These are phyloP conservation scores for Trichomycterus rosablanca DNA, from an alignment of 2,113 vertebrate genomes.

Conservation along the genomic window DNA sequence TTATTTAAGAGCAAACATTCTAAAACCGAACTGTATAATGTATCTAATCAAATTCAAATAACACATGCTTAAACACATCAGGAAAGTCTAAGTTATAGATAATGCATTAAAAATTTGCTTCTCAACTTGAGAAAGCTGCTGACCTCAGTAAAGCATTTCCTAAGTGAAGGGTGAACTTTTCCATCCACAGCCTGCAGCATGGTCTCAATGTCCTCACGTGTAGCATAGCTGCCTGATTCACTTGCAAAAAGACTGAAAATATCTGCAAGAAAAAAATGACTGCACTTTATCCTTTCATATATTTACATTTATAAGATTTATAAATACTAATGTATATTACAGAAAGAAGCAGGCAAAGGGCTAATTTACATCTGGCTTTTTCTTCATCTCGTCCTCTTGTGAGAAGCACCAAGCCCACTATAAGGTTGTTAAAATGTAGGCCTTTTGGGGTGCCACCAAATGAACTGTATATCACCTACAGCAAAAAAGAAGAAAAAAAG, in stretches of 20 bases:
- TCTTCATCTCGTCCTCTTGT: conserved; percentile 84
- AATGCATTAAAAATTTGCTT: not conserved
- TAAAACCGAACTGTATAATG: too few species aligned
- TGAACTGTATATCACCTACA: conserved; percentile 83
- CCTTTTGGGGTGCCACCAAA: conserved; percentile 85
- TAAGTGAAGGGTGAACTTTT: conserved; percentile 77
- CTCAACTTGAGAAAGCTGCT: not conserved
- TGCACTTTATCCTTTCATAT: not conserved
- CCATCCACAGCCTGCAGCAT: conserved; percentile 80
- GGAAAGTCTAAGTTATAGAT: too few species aligned
- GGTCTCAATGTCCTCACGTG: conserved; percentile 83
- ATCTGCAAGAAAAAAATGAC: conserved; percentile 57
- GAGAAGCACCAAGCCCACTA: conserved; percentile 81
- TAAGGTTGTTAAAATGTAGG: conserved; percentile 83
- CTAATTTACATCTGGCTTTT: conserved; percentile 79
- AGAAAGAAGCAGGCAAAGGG: not conserved
- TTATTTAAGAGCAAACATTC: too few species aligned
- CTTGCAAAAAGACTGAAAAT: conserved; percentile 86
- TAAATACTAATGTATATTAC: not conserved
- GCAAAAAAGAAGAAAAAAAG: not conserved
- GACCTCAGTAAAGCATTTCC: conserved; percentile 85
- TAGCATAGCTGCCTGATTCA: conserved; percentile 81
- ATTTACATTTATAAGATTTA: not conserved
- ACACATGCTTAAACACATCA: too few species aligned
- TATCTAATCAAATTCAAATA: too few species aligned